A percentile compares a stretch with the other conserved stretches of the same genome.
These are phyloP conservation scores for Gadopsis marmoratus DNA, from an alignment of 2,797 vertebrate species.

Conservation along the genomic window DNA sequence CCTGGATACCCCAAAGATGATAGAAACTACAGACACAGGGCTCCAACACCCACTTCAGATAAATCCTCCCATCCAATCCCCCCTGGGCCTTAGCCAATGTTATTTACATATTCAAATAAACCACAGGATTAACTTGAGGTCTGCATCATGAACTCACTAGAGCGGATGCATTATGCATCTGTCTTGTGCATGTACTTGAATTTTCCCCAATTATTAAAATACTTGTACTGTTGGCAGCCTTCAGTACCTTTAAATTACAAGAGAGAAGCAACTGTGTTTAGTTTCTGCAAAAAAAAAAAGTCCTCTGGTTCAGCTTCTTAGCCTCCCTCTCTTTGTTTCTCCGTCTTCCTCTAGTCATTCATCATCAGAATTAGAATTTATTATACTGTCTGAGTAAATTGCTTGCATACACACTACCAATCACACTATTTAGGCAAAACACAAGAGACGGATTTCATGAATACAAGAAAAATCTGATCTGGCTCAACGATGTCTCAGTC, in stretches of 20 bases:
- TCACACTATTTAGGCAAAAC: conserved; percentile 32
- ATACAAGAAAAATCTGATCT: conserved; percentile 4
- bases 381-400: conserved; percentile 28
- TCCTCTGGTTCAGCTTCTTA: not conserved
- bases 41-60: conserved; percentile 23
- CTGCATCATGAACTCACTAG: conserved; percentile 3
- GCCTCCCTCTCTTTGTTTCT: conserved; percentile 12
- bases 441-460: conserved; percentile 6
- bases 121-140: conserved; percentile 39
- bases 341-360: conserved; percentile 16
- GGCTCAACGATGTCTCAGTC: not conserved
- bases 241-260: conserved; percentile 1
- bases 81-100: conserved; percentile 9
- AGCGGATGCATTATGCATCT: conserved; percentile 37
- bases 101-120: conserved; percentile 65
- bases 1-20: conserved; percentile 6
- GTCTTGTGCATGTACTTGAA: conserved; percentile 30
- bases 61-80: conserved; percentile 37
- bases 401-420: conserved; percentile 24
- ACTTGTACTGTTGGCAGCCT: conserved; percentile 13
- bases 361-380: conserved; percentile 42
- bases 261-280: conserved; percentile 30
- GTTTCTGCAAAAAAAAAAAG: conserved; percentile 1
- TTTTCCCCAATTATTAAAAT: conserved; percentile 38
- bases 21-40: conserved; percentile 32